A percentile compares a stretch with the other conserved stretches of the same genome.
These are phyloP conservation scores for Eretmocerus hayati DNA, from an alignment of 2,888 invertebrate genomes.

Conservation along the genomic window DNA sequence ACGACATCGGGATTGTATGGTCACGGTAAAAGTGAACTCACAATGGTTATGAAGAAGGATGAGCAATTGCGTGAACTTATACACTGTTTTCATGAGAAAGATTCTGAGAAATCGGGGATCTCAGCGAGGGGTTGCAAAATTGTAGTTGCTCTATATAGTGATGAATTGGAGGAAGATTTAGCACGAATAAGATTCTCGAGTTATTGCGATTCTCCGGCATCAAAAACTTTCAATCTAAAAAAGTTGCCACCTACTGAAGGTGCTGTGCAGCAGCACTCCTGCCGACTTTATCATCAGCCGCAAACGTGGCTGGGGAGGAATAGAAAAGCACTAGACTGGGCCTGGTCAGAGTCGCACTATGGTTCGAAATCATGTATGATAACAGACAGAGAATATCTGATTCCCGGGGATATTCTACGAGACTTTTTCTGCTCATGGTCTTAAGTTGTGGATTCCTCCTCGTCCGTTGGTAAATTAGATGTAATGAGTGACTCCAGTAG, in stretches of 20 bases:
- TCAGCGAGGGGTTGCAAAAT: neutral
- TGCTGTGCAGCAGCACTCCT: neutral
- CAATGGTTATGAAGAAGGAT: no score
- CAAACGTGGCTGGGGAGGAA: neutral
- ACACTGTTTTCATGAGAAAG: no score
- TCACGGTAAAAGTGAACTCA: neutral
- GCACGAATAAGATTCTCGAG: neutral
- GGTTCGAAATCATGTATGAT: neutral
- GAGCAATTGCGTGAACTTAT: no score
- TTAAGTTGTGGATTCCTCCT: no score
- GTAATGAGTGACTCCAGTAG: no score
- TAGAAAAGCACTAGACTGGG: neutral
- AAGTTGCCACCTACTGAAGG: neutral
- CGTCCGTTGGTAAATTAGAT: no score
- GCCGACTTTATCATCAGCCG: neutral
- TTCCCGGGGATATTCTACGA: neutral
- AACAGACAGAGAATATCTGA: neutral
- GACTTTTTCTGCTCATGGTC: neutral
- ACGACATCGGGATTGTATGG: neutral
- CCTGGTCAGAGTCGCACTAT: neutral
- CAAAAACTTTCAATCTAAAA: neutral
- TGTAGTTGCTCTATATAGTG: neutral
- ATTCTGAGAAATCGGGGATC: no score
- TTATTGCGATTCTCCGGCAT: neutral
- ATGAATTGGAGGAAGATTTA: neutral